Evolutionary conservation across 2,113 vertebrate species (phyloP).

Genomic region (Chroicocephalus ridibundus): DNA sequence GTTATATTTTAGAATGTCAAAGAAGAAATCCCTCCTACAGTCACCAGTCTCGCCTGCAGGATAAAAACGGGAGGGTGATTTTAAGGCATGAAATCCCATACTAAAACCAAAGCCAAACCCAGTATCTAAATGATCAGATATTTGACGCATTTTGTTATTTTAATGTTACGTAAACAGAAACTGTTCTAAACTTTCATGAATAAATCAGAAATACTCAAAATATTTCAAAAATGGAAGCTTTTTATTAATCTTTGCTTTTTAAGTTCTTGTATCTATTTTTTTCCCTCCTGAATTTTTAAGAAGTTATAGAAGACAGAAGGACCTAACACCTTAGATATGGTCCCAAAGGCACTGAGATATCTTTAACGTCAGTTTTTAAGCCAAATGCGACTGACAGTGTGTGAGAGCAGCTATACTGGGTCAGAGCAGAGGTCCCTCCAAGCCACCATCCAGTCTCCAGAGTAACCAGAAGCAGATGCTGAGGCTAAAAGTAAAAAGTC

Average conservation of each 20-base stretch:
- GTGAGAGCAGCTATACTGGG: not conserved
- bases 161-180: not conserved
- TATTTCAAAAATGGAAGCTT: not conserved
- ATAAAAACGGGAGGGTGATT: not conserved
- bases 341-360: not conserved
- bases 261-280: not conserved
- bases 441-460: not conserved
- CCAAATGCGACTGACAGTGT: not conserved
- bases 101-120: not conserved
- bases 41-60: not conserved
- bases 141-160: not conserved
- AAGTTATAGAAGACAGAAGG: not conserved
- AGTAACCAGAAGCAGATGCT: not conserved
- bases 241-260: not conserved
- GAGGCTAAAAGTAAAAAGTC: not conserved
- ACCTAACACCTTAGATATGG: not conserved
- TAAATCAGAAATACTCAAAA: not conserved
- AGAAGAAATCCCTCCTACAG: not conserved
- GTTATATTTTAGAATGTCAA: not conserved
- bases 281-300: not conserved
- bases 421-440: not conserved
- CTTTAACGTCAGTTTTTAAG: not conserved
- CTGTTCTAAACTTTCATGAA: not conserved
- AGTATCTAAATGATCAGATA: not conserved
- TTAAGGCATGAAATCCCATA: not conserved